Base-by-base conservation (phyloP, 1,140 invertebrate species). In the Apis dorsata region DNA sequence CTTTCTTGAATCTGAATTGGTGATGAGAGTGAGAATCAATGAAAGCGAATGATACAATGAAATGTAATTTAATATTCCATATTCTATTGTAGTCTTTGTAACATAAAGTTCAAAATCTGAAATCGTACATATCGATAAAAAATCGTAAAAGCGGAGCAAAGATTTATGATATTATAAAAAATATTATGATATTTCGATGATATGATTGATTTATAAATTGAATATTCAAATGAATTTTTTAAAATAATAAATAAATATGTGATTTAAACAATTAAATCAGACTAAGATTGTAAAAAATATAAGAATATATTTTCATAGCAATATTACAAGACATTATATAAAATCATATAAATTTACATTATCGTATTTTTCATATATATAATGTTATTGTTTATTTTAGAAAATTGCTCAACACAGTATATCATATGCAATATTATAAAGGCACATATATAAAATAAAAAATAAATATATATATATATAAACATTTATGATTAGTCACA, bases 1-100 rank as follows among this genome's bases (percentile, higher is more conserved):
- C 34, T 75, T 62, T 75, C 72, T 62, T 62, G 57, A 49, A 75
- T 75, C 57, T 75, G 72, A 75, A 75, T 62, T 49, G 57, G 13
- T 75, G 72, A 75, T 75, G 57, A 49, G 57, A 75, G 15, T 62
- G 72, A 74, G 19, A 60, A 74, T 44, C 55, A 60, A 74, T 60
- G 57, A 74, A 19, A 60, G 55, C 34, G 34, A 73, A 28, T 44
- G 71, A 59, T 60, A 60, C 2, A 60, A 12, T 57, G 71, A 24
- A 63, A 63, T 49, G 21, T 21, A n/a, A 70, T 21, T 53, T 51
- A 70, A n/a, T 24, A 15, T 70, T 70, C 13, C 13, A 24, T 15
- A 1, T 51, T 68, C 9, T 49, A 12, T n/a, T 13, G 44, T 4
- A 49, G 2, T n/a, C 21, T 69, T 69, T 68, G 13, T 68, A 12